Percentiles rank a stretch among this genome's conserved stretches.
phyloP scores from a whole-genome alignment of 2,888 invertebrate species.

The Andrena marginata region DNA sequence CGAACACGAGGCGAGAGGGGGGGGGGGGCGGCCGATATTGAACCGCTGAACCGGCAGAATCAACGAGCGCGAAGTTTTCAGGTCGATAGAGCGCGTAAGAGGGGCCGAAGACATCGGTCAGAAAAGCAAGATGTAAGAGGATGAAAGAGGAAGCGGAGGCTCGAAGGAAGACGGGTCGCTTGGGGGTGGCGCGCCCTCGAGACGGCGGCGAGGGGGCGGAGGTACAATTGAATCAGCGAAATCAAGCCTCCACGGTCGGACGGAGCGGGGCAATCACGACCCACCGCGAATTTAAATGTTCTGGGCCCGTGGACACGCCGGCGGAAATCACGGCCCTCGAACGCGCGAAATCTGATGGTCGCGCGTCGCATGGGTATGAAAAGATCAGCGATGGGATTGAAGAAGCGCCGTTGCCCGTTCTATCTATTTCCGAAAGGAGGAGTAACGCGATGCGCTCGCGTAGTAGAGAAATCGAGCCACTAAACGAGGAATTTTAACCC shows the following conservation, averaged over 20 bases:
- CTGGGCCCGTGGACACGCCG: constrained; percentile 28
- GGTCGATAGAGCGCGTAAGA: constrained; percentile 63
- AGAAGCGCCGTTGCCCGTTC: neutral
- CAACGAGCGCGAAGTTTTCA: constrained; percentile 60
- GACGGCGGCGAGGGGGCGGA: constrained; percentile 24
- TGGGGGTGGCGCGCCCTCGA: constrained; percentile 39
- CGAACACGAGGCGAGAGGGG: constrained; percentile 27
- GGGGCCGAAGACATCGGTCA: constrained; percentile 60
- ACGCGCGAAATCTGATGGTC: constrained; percentile 34
- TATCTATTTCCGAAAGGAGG: constrained; percentile 9
- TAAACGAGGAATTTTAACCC: constrained; percentile 14
- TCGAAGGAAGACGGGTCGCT: constrained; percentile 13
- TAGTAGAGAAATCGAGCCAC: constrained; percentile 9
- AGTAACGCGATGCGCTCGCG: constrained; percentile 7
- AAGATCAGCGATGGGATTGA: neutral
- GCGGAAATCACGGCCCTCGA: neutral
- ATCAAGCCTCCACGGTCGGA: constrained; percentile 65
- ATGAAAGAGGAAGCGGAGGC: neutral
- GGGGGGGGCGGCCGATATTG: constrained; percentile 34
- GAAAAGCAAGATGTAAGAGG: constrained; percentile 40
- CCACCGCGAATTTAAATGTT: constrained; percentile 76
- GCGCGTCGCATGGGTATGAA: constrained; percentile 14
- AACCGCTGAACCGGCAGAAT: constrained; percentile 34
- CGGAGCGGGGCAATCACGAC: constrained; percentile 69
- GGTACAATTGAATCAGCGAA: constrained; percentile 78